A percentile compares a stretch with the other conserved stretches of the same genome.
These are phyloP conservation scores for Entomobrya proxima DNA, from an alignment of 2,888 invertebrate species.

Conservation along the genomic window DNA sequence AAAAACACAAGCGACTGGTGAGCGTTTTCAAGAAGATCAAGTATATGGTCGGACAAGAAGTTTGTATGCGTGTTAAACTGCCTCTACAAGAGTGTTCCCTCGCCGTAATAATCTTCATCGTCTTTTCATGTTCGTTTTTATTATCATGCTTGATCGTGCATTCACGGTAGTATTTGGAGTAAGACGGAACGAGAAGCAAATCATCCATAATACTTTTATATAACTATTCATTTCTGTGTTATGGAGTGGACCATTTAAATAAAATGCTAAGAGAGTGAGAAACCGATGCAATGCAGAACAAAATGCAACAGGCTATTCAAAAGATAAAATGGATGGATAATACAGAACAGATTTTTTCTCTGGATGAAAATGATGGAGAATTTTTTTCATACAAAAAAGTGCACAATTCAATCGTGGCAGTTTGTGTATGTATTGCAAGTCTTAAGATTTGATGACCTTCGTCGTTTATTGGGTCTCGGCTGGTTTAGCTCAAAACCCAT, in stretches of 20 bases:
- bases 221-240: not conserved
- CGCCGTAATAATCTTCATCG: not conserved
- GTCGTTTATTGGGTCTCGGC: too few species aligned
- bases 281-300: not conserved
- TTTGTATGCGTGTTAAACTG: not conserved
- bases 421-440: not conserved
- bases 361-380: not conserved
- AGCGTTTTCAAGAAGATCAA: not conserved
- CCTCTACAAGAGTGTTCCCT: not conserved
- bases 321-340: slow-evolving; percentile 14
- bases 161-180: not conserved
- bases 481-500: too few species aligned
- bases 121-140: slow-evolving; percentile 9
- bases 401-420: not conserved
- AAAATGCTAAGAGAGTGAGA: too few species aligned
- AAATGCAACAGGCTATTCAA: not conserved
- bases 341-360: not conserved
- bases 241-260: not conserved
- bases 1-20: slow-evolving; percentile 3
- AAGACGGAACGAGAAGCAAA: not conserved
- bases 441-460: not conserved
- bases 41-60: not conserved
- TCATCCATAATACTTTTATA: not conserved
- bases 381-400: slow-evolving; percentile 22
- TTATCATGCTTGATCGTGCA: slow-evolving; percentile 36